Base-by-base conservation (phyloP, 2,888 invertebrate species). In the Oscheius sp. region DNA sequence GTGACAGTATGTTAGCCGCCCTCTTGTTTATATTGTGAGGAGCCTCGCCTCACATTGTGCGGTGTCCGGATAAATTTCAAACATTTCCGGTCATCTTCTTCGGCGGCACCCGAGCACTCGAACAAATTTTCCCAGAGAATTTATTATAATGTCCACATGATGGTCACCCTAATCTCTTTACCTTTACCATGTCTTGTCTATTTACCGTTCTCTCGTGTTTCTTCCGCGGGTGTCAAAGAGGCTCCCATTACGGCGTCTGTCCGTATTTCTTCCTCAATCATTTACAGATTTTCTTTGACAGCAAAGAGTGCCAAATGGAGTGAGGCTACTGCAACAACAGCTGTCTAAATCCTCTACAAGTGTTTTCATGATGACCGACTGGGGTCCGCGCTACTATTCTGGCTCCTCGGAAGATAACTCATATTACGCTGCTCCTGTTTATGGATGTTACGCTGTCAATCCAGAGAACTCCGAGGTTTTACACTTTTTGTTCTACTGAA, bases 41-140 rank as follows among this genome's bases (percentile, higher is more conserved):
- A 18, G 49, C 49, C 5, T 49, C 58, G 27, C n/a, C 58, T 27
- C 58, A 35, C 35, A 35, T 27, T 58, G 41, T 43, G 29, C 61
- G 61, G n/a, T 43, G 66, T 66, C 66, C 66, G 66, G 66, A 66
- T 52, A 29, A 52, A 52, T 66, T 49, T 49, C 66, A 66, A 66
- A 66, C 66, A 66, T 66, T 66, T 66, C 66, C 66, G 66, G 66
- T 66, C 66, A 66, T n/a, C 61, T 61, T n/a, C 29, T 49, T 27
- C 58, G 61, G n/a, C 66, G 66, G 66, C 52, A 18, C 25, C 49
- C 49, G 52, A 29, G 18, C 27, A 52, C 18, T 63, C 21, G 18
- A 23, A 21, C 23, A 45, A 21, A 43, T 23, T 7, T 29, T 53
- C 55, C 55, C 49, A 12, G 29, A 27, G 35, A 35, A 9, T 35